Evolutionary conservation across 1,140 invertebrate species (phyloP), one percentile per base, ranked within the genome.

Genomic region (Euwallacea fornicatus): DNA sequence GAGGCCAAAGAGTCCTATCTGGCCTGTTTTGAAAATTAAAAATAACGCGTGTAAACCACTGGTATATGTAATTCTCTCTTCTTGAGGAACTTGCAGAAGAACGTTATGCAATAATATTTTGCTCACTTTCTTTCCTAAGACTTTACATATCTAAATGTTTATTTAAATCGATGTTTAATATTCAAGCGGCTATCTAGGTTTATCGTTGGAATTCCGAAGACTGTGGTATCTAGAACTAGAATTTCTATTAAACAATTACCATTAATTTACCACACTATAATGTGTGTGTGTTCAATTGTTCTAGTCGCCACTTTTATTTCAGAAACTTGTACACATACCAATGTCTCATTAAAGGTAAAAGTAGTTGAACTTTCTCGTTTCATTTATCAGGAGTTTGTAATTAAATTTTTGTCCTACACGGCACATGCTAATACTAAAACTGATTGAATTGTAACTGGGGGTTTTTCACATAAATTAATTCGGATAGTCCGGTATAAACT

Each of bases 291-390:
- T 66, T 42, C 47, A 13, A 66, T 66, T 66, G 63, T 66, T 66
- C 47, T 42, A 53, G 21, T 13, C 42, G 47, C 16, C 13, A 66
- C 47, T 63, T 63, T 50, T 63, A 10, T 47, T 47, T 47, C 42
- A 63, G 47, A 55, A 55, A 55, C 53, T 55, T 54, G 63, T 16
- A 16, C 55, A 54, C 63, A 66, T 66, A 66, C 53, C 8, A 55
- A 66, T 66, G 63, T 33, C 63, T 66, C 41, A 66, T 66, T 66
- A 66, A 54, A 66, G 63, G 21, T 41, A 66, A 66, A 63, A 66
- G 42, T 16, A 43, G 21, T 11, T 63, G 8, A 55, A 55, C 63
- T 66, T 66, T 66, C 63, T 13, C 63, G 21, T 54, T 54, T 66
- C 16, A 9, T 9, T 56, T 15, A 61, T 61, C 7, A 13, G 55